Evolutionary conservation across 2,113 vertebrate species (phyloP), one percentile per base, ranked within the genome.

Genomic region (Panthera tigris): DNA sequence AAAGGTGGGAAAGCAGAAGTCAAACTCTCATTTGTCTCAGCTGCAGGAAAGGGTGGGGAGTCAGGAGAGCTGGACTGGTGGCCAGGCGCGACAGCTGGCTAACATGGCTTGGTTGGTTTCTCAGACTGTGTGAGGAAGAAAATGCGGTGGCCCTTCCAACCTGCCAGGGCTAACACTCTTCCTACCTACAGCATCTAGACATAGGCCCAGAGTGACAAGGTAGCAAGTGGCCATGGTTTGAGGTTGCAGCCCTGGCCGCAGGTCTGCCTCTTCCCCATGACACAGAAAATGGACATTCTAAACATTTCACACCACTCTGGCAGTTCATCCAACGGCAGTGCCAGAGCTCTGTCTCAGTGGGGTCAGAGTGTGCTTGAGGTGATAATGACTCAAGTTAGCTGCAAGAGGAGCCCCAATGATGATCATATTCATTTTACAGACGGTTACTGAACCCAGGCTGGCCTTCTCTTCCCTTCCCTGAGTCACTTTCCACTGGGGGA

Each of bases 1-100:
- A 93, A 96, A 88, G 94, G 55, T 12, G 50, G 92, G 73, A 86
- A 92, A 61, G 57, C 78, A 52, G 89, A 33, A 71, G 18, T 48
- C 68, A 19, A 55, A 39, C 48, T 83, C 74, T 91, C 61, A 45
- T 39, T 82, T 76, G 79, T 79, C 21, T 57, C 5, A 21, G 81
- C 88, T 68, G 13, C 7, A 33, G 74, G 78, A 80, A 93, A 85
- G 52, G 65, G 79, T 36, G 50, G 18, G 65, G 52, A 52, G 48
- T 23, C n/a, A 25, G 81, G 29, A 52, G 36, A 14, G 18, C 41
- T 61, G 36, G 57, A 3, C 8, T n/a, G 8, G 4, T n/a, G 55
- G 86, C 31, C 8, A 1, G 1, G 13, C 10, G 29, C 2, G 13
- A 16, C 36, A 88, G 76, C 88, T 25, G 21, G 63, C 11, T 95